Evolutionary conservation across 2,888 invertebrate genomes (phyloP), one percentile per base, ranked within the genome.

Genomic region (Idaea aversata): DNA sequence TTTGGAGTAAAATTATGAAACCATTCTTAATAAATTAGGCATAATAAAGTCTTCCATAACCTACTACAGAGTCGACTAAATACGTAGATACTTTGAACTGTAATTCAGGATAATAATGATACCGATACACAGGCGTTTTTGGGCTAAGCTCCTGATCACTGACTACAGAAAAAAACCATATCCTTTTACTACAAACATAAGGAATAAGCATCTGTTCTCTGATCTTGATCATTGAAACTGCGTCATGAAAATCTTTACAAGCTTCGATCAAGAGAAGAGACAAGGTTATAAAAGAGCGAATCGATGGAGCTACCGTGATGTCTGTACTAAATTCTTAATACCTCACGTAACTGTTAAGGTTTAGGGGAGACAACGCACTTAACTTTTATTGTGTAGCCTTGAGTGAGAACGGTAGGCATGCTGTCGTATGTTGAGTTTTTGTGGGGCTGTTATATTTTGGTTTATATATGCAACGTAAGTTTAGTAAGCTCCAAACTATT

Each of bases 261-360:
- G 67, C 65, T 70, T 71, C 72, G 70, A 73, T 76, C 74, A 71
- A 69, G 75, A 70, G 73, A 75, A 78, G 75, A 77, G 77, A 75
- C 77, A 73, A 72, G 72, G 80, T 74, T 75, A 75, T 79, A 80
- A 80, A 79, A 77, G 70, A 64, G 63, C 34, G 72, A 74, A 80
- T 77, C 80, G 79, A 79, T 80, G 79, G 78, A 77, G 81, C 79
- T 78, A 72, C 79, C 77, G 77, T 76, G 79, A 78, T 79, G 82
- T 81, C 80, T 78, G 81, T 83, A 80, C 89, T 92, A 90, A 92
- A 92, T 92, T 91, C 90, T 90, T 92, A 92, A 92, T 91, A 91
- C 92, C 91, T 88, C 91, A 92, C 92, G 91, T 91, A 91, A 90
- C 90, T 81, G 88, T 85, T 84, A 82, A 88, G 89, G 88, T 86